Conservation (phyloP, 2,888 invertebrate genomes). For the Caenorhabditis sp. region DNA sequence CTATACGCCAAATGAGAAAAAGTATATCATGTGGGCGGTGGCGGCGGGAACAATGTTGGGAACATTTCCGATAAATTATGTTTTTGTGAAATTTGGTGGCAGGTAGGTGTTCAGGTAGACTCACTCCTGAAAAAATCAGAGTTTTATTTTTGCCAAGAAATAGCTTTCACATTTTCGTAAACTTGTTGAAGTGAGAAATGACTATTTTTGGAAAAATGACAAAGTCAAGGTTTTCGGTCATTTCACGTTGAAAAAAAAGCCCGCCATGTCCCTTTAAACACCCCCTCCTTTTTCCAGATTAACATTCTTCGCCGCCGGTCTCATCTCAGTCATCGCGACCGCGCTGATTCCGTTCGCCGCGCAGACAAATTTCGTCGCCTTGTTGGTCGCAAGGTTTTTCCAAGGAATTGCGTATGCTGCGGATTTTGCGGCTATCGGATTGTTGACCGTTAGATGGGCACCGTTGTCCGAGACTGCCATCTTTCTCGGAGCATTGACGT, state of each 20-base stretch:
- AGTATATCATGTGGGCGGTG: conserved; percentile 58
- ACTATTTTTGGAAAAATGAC: too few relatives aligned
- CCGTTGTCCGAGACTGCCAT: conserved; percentile 59
- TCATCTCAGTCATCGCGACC: conserved; percentile 48
- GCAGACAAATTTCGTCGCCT: conserved; percentile 28
- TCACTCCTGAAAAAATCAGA: background rate
- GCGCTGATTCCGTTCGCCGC: conserved; percentile 49
- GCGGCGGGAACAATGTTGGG: conserved; percentile 59
- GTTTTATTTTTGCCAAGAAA: too few relatives aligned
- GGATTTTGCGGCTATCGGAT: conserved; percentile 59
- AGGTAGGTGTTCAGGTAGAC: too few relatives aligned
- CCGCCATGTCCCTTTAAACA: too few relatives aligned
- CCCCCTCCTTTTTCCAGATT: too few relatives aligned
- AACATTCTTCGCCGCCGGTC: conserved; percentile 51
- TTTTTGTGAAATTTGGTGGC: conserved; percentile 54
- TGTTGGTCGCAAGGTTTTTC: conserved; percentile 44
- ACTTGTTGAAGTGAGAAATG: too few relatives aligned
- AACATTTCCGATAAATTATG: conserved; percentile 59
- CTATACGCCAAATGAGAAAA: conserved; percentile 57
- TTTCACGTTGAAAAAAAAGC: too few relatives aligned
- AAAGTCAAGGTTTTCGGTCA: too few relatives aligned
- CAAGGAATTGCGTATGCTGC: conserved; percentile 57
- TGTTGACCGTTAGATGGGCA: conserved; percentile 62
- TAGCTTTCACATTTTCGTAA: too few relatives aligned
- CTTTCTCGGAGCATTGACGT: conserved; percentile 62